Percentiles rank a stretch among this genome's conserved stretches.
These are phyloP conservation scores for Pangasius sanitwongsei DNA, from an alignment of 2,797 vertebrate genomes.

Conservation along the genomic window DNA sequence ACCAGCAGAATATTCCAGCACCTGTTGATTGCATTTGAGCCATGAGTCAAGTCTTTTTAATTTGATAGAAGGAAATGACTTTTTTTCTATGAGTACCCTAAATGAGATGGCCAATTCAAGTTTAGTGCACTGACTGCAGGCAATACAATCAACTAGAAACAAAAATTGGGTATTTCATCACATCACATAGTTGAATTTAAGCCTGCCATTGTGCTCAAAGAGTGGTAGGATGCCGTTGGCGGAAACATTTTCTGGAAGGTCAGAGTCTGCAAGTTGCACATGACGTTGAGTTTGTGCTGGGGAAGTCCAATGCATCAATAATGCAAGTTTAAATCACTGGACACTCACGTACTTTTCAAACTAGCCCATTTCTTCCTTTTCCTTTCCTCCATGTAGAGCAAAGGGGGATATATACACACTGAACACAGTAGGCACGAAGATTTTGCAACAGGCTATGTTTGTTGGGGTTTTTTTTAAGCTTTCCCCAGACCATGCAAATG, in stretches of 20 bases:
- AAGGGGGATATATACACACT: not conserved
- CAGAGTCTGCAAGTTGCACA: conserved; percentile 9
- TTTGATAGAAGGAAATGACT: not conserved
- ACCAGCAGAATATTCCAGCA: not conserved
- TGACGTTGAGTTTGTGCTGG: conserved; percentile 18
- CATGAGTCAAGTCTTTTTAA: not conserved
- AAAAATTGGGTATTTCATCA: not conserved
- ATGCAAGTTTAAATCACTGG: conserved; percentile 62
- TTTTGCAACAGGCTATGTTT: conserved; percentile 33
- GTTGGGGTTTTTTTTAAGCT: conserved; percentile 12
- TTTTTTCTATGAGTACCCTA: not conserved
- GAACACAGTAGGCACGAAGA: conserved; percentile 16
- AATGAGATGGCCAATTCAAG: conserved; percentile 25
- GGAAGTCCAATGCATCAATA: conserved; percentile 57
- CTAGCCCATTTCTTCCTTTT: not conserved
- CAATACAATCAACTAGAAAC: not conserved
- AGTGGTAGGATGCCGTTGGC: conserved; percentile 17
- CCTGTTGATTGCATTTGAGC: not conserved
- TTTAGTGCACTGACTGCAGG: not conserved
- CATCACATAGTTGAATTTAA: conserved; percentile 21
- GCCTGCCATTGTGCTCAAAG: conserved; percentile 7
- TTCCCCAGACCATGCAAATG: conserved; percentile 23
- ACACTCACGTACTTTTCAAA: conserved; percentile 61
- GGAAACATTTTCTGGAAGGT: conserved; percentile 20
- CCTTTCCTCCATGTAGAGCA: not conserved